phyloP scores from a whole-genome alignment of 1,140 invertebrate species.

The Trichonephila clavipes region DNA sequence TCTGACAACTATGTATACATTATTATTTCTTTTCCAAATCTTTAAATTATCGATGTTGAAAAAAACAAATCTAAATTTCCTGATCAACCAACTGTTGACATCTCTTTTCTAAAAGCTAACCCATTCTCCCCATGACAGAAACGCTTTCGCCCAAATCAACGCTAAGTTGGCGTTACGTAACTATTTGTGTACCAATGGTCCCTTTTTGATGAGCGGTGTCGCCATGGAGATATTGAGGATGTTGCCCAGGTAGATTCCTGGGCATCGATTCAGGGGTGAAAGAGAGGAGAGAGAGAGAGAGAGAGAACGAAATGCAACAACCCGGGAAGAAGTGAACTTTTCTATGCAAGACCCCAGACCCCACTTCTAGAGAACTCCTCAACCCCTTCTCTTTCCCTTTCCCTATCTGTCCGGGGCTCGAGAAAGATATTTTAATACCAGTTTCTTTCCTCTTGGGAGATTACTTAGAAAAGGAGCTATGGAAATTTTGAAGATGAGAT shows the following conservation, averaged over 20 bases:
- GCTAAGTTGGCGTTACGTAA: not conserved
- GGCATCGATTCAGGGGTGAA: not conserved
- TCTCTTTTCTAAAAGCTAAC: not conserved
- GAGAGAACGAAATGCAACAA: not conserved
- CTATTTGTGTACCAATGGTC: constrained; percentile 10
- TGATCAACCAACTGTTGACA: too few species aligned
- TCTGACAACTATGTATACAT: too few species aligned
- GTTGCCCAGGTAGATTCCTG: constrained; percentile 11
- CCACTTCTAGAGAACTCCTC: not conserved
- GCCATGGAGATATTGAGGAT: constrained; percentile 14
- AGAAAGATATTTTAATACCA: constrained; percentile 10
- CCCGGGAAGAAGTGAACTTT: constrained; percentile 40
- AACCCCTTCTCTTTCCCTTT: not conserved
- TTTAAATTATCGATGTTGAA: too few species aligned
- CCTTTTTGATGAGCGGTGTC: constrained; percentile 6
- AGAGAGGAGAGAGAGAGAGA: not conserved
- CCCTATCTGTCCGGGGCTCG: not conserved
- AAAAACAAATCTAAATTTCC: too few species aligned
- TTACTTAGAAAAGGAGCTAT: not conserved
- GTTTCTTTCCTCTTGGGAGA: not conserved
- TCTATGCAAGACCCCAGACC: not conserved
- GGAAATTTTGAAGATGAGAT: not conserved
- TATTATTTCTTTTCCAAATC: too few species aligned
- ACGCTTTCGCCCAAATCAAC: not conserved
- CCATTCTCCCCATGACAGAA: not conserved